Evolutionary conservation across 2,888 invertebrate genomes (phyloP).

Genomic region (Dorcus parallelipipedus): DNA sequence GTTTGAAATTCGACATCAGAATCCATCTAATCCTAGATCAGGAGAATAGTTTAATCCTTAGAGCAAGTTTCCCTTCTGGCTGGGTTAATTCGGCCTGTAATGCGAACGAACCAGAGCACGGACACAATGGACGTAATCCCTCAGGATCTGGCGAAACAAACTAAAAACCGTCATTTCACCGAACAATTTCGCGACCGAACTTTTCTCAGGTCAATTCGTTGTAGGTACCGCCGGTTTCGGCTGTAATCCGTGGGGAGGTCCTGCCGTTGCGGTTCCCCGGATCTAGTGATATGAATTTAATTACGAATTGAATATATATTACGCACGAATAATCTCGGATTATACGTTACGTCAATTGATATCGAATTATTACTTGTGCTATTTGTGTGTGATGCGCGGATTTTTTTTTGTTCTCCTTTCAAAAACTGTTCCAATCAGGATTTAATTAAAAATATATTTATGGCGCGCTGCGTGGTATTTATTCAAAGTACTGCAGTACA

Average conservation of each 20-base stretch:
- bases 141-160: slow-evolving; percentile 43
- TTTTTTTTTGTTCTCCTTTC: too few relatives aligned
- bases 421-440: neutral
- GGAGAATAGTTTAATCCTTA: slow-evolving; percentile 45
- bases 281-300: slow-evolving; percentile 1
- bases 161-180: slow-evolving; percentile 44
- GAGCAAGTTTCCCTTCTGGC: slow-evolving; percentile 44
- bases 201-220: slow-evolving; percentile 22
- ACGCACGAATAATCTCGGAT: neutral
- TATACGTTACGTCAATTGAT: neutral
- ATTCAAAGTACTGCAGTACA: too few relatives aligned
- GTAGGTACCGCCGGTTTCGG: neutral
- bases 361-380: slow-evolving; percentile 1
- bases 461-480: neutral
- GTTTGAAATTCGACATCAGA: slow-evolving; percentile 39
- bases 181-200: slow-evolving; percentile 40
- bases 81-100: slow-evolving; percentile 43
- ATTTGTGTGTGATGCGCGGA: too few relatives aligned
- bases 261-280: neutral
- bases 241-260: neutral
- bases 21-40: slow-evolving; percentile 45
- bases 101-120: slow-evolving; percentile 36
- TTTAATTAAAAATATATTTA: slow-evolving; percentile 2
- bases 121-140: slow-evolving; percentile 46
- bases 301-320: slow-evolving; percentile 2